These are phyloP conservation scores for Hydropsyche betteni DNA, from an alignment of 2,888 invertebrate species.

Conservation along the genomic window DNA sequence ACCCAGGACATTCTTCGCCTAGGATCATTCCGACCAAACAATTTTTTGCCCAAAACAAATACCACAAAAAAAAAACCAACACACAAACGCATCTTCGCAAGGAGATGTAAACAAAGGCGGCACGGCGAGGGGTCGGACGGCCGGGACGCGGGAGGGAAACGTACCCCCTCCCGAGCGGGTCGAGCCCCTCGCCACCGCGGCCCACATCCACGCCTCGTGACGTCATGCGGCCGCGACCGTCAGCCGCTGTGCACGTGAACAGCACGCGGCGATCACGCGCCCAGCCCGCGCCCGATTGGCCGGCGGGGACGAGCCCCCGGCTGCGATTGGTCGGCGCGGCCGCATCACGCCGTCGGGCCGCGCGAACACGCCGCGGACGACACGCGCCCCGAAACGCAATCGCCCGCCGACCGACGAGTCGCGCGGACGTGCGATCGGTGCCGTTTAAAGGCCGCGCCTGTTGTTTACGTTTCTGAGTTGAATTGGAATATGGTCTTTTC, in stretches of 20 bases:
- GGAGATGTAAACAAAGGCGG: constrained; percentile 54
- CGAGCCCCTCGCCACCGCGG: constrained; percentile 55
- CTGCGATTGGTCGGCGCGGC: constrained; percentile 66
- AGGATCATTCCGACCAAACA: too few species aligned
- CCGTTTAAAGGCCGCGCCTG: neutral
- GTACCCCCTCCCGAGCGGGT: constrained; percentile 52
- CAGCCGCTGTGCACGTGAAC: constrained; percentile 88
- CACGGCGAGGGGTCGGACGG: constrained; percentile 61
- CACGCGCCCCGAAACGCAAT: constrained; percentile 38
- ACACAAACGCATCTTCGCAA: constrained; percentile 23
- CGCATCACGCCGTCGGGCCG: constrained; percentile 60
- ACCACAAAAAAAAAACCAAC: too few species aligned
- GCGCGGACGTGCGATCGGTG: neutral
- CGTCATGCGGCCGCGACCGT: constrained; percentile 67
- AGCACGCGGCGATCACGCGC: constrained; percentile 80
- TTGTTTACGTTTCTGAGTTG: neutral
- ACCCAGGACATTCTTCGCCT: too few species aligned
- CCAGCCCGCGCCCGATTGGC: constrained; percentile 74
- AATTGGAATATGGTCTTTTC: constrained; percentile 40
- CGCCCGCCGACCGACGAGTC: constrained; percentile 33
- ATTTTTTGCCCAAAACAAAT: too few species aligned
- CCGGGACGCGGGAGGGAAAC: constrained; percentile 54
- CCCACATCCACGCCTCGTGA: constrained; percentile 57
- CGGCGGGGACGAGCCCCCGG: constrained; percentile 75
- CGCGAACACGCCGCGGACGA: constrained; percentile 60